These are phyloP conservation scores for Aphaenogaster floridana DNA, from an alignment of 1,140 invertebrate species.

Conservation along the genomic window DNA sequence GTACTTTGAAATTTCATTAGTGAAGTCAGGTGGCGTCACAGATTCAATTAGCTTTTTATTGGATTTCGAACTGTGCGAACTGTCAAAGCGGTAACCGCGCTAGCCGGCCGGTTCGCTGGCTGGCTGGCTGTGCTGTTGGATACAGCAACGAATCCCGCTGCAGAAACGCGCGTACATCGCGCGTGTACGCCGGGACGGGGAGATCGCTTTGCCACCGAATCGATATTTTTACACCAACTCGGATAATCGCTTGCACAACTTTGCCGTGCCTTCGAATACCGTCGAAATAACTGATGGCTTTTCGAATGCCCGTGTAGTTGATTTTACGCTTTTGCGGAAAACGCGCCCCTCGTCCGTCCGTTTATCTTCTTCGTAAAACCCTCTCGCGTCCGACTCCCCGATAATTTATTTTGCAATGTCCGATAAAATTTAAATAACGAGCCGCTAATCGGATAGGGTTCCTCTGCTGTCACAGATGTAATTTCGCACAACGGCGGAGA, in stretches of 20 bases:
- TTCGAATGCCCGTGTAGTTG: conserved; percentile 44
- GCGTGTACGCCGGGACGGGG: conserved; percentile 23
- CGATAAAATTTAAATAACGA: not conserved
- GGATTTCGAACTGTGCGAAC: conserved; percentile 86
- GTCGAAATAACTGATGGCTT: conserved; percentile 62
- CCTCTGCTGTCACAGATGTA: not conserved
- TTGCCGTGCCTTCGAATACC: conserved; percentile 54
- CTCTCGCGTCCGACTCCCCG: not conserved
- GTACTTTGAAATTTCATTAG: conserved; percentile 87
- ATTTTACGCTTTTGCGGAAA: conserved; percentile 40
- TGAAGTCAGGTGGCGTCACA: conserved; percentile 87
- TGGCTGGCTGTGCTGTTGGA: conserved; percentile 37
- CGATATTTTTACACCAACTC: conserved; percentile 65
- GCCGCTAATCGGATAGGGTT: not conserved
- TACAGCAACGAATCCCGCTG: conserved; percentile 24
- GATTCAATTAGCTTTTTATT: conserved; percentile 87
- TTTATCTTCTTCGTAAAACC: conserved; percentile 24
- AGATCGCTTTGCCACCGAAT: conserved; percentile 53
- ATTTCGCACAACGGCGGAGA: not conserved
- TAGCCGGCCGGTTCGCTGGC: conserved; percentile 7
- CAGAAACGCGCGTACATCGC: conserved; percentile 21
- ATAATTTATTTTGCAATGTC: conserved; percentile 19
- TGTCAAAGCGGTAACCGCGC: conserved; percentile 84
- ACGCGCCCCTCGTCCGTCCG: conserved; percentile 1
- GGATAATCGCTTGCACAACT: conserved; percentile 59